Evolutionary conservation across 2,113 vertebrate species (phyloP), one percentile per base, ranked within the genome.

Genomic region (Lepus timidus): DNA sequence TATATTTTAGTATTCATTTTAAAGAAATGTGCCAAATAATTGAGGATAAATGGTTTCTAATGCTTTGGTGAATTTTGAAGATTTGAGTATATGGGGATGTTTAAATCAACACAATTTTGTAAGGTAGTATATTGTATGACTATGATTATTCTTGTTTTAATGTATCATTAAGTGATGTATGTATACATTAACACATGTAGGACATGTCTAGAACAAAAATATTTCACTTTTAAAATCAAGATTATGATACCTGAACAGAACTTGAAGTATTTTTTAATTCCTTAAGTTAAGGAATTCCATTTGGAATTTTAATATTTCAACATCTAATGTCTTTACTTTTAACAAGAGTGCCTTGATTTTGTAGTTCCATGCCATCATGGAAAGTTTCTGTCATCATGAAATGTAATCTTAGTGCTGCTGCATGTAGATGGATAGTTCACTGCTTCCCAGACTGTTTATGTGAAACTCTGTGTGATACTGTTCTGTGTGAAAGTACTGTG

Each of bases 21-120:
- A 93, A 71, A 86, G 36, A 88, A 84, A 76, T 55, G 29, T 93
- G 33, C 5, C 67, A 83, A 95, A 94, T 93, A 93, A 93, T 85
- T 68, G 25, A n/a, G 85, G 12, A 90, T 95, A 88, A 92, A 64
- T 85, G 22, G 12, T 80, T 95, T 91, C n/a, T 92, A 78, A 76
- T 51, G 7, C 29, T 76, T 93, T 16, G 23, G 33, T 44, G 39
- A 82, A 33, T 33, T 88, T 90, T 94, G 49, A 83, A 85, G 51
- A 61, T 79, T 82, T 73, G 19, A 9, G 0, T 78, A 78, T 36
- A 80, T 85, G 13, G 4, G 25, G 20, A 94, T 10, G 4, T 83
- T 84, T 70, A 88, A 91, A 86, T 84, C 2, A 92, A 70, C 4
- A 78, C 7, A 93, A 11, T 39, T 93, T 91, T 83, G 4, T 91